A percentile compares a stretch with the other conserved stretches of the same genome.
phyloP scores from a whole-genome alignment of 2,797 vertebrate species.

The Eleutherodactylus coqui region DNA sequence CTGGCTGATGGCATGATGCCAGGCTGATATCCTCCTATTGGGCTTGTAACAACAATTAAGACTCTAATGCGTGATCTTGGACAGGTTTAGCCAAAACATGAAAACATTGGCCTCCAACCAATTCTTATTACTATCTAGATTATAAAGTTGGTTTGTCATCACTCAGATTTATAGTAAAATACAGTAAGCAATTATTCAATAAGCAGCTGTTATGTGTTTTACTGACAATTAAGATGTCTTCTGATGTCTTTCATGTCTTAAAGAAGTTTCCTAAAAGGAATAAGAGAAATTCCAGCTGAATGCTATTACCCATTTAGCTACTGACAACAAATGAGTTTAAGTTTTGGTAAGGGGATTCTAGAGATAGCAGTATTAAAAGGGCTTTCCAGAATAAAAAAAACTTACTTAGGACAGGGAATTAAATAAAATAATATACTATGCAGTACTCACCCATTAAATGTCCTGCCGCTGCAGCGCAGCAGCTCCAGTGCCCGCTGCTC shows the following conservation, averaged over 20 bases:
- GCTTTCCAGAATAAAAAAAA: too few relatives aligned
- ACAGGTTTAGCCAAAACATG: background rate
- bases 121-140: background rate
- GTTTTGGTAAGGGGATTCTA: background rate
- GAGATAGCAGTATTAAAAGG: background rate
- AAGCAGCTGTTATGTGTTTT: background rate
- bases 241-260: background rate
- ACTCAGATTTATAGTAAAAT: background rate
- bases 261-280: background rate
- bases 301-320: background rate
- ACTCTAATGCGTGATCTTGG: background rate
- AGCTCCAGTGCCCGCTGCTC: too few relatives aligned
- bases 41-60: constrained; percentile 5
- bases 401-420: too few relatives aligned
- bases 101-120: background rate
- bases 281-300: background rate
- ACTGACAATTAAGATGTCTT: background rate
- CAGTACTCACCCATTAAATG: too few relatives aligned
- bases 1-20: background rate
- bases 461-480: too few relatives aligned
- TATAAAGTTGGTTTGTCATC: background rate
- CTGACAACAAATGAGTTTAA: background rate
- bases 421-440: too few relatives aligned
- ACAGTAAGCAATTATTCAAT: background rate
- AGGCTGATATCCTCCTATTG: background rate